Base-by-base conservation (phyloP, 2,888 invertebrate genomes). In the Tachina fera region DNA sequence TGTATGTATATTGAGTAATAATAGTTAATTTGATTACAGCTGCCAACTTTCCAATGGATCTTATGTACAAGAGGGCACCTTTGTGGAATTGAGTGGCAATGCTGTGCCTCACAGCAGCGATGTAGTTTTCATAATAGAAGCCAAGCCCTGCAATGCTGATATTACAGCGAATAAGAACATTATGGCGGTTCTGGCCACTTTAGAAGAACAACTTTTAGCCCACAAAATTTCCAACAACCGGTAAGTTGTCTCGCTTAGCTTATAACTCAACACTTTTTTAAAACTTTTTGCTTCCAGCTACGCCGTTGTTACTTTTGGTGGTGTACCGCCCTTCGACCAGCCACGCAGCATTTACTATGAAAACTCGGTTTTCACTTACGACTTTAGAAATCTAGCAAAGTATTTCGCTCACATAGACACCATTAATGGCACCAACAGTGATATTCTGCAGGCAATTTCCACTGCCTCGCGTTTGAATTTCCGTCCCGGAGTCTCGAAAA, bases 101-200 rank as follows among this genome's bases (percentile, higher is more conserved):
- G 90, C 92, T 22, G 93, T 96, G 9, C 96, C 95, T 0, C 94
- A 93, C 87, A 96, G 96, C 6, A 96, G 96, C 3, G 98, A 98
- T 92, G 94, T 98, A 0, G 97, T 98, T 74, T 97, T 98, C 92
- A 95, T 98, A 74, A 94, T 98, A 0, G 98, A 98, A 90, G 97
- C 97, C 1, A 96, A 96, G 88, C 93, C 94, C 8, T 98, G 98
- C 92, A 98, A 98, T 93, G 94, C 94, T 87, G 95, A 96, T 88
- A 91, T 97, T 1, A 94, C 94, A 51, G 94, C 94, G 80, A 94
- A 93, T 75, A 95, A 95, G 89, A 96, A 95, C 88, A 94, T 97
- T 71, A 96, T 96, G 89, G 93, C 94, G 6, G 93, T 97, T 56
- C 92, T 96, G 0, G 94, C 94, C 63, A 94, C 95, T 10, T 92